These are phyloP conservation scores for Mesitornis unicolor DNA, from an alignment of 2,113 vertebrate genomes.

Conservation along the genomic window DNA sequence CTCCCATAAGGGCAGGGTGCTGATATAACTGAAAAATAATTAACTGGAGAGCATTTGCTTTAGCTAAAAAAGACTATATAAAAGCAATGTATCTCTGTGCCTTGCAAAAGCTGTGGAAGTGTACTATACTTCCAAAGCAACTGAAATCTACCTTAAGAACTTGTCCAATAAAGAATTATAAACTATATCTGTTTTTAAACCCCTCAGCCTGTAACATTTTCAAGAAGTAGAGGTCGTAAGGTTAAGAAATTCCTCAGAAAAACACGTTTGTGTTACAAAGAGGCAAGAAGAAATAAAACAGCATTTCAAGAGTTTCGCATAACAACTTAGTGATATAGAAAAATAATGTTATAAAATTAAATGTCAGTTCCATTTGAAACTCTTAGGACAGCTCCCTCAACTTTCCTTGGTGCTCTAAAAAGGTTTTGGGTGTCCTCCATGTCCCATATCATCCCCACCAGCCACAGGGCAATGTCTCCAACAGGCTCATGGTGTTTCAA, in stretches of 20 bases:
- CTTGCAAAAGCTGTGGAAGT: neutral
- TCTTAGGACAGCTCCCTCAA: rapidly evolving
- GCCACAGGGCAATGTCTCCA: neutral
- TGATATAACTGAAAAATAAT: neutral
- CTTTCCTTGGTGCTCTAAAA: neutral
- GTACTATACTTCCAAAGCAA: neutral
- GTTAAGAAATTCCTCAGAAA: neutral
- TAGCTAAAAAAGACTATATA: neutral
- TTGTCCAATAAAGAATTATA: neutral
- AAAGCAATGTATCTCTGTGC: neutral
- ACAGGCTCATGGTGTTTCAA: neutral
- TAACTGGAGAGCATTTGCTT: neutral
- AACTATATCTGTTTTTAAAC: neutral
- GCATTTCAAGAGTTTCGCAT: neutral
- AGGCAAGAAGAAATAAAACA: neutral
- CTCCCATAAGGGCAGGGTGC: neutral
- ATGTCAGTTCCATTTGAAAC: neutral
- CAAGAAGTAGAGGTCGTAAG: neutral
- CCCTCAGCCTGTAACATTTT: neutral
- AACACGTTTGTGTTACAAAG: neutral
- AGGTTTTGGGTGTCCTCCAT: neutral
- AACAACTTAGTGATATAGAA: neutral
- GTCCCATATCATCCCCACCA: neutral
- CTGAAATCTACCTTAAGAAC: neutral
- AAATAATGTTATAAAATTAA: neutral